Conservation (phyloP, 2,888 invertebrate genomes). For the Mythimna pallens region DNA sequence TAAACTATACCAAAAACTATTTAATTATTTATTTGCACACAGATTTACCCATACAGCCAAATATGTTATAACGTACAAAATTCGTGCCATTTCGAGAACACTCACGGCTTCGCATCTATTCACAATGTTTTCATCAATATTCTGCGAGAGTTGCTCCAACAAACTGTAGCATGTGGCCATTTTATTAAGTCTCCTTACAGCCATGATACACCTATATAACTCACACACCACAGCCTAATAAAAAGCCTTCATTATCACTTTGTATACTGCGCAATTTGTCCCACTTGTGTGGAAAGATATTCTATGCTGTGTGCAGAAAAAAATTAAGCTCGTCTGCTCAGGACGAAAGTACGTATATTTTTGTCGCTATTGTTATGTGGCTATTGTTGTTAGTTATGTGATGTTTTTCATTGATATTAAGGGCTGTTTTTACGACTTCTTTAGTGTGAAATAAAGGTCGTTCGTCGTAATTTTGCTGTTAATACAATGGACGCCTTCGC, state of each 20-base stretch:
- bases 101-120: constrained; percentile 13
- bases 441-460: neutral
- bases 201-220: constrained; percentile 16
- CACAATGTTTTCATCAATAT: constrained; percentile 66
- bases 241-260: neutral
- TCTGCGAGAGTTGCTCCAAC: constrained; percentile 54
- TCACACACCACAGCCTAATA: constrained; percentile 30
- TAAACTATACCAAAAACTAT: too few relatives aligned
- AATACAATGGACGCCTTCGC: neutral
- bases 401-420: constrained; percentile 22
- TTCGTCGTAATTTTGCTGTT: neutral
- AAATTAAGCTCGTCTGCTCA: neutral
- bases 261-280: constrained; percentile 13
- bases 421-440: constrained; percentile 2
- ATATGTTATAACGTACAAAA: constrained; percentile 14
- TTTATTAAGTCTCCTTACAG: constrained; percentile 59
- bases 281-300: neutral
- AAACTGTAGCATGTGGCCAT: constrained; percentile 62
- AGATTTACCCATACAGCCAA: too few relatives aligned
- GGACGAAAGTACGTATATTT: constrained; percentile 6
- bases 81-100: constrained; percentile 10
- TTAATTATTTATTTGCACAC: too few relatives aligned
- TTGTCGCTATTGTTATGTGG: constrained; percentile 4
- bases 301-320: constrained; percentile 25
- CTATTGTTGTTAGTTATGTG: constrained; percentile 26